Evolutionary conservation across 2,888 invertebrate species (phyloP), one percentile per base, ranked within the genome.

Genomic region (Dasysyrphus tricinctus): DNA sequence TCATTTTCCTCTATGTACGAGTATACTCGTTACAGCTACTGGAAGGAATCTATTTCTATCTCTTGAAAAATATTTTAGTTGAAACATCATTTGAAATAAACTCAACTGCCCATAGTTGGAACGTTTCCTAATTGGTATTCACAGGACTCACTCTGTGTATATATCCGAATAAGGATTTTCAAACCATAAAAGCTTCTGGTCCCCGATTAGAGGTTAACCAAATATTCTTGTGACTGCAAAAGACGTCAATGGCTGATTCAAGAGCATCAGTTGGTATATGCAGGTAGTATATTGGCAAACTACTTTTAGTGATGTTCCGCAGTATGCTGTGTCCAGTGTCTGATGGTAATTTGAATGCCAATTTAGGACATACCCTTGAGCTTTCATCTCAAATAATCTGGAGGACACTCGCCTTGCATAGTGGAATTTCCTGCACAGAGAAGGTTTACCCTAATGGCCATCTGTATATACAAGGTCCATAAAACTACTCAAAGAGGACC

Each of bases 141-240:
- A 47, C 9, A 56, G 57, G 59, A 65, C 29, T 73, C n/a, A 7
- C 49, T 14, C 47, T 34, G 3, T n/a, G n/a, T n/a, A n/a, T n/a
- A n/a, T 49, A 24, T 12, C 12, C 39, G 42, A 54, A 51, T 34
- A 37, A 51, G 67, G 44, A 65, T 65, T 32, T 51, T 16, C 12
- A 34, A 8, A 29, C 16, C 29, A 56, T 54, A 54, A 65, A 75
- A 80, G 37, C 65, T 75, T 75, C 75, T 59, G 39, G 39, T 79
- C 47, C 59, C 65, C 76, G 70, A 76, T 76, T 76, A 80, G 80
- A 67, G 80, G 76, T 76, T 80, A 65, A 76, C 80, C 83, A 14
- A 54, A 65, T 54, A 65, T 57, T 54, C 80, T 80, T 70, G 70
- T 83, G 75, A 80, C 44, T 72, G 72, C 59, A 67, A 65, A 39